Percentiles rank a stretch among this genome's conserved stretches.
Evolutionary conservation across 2,113 vertebrate species (phyloP).

Genomic region (Phalacrocorax carbo): DNA sequence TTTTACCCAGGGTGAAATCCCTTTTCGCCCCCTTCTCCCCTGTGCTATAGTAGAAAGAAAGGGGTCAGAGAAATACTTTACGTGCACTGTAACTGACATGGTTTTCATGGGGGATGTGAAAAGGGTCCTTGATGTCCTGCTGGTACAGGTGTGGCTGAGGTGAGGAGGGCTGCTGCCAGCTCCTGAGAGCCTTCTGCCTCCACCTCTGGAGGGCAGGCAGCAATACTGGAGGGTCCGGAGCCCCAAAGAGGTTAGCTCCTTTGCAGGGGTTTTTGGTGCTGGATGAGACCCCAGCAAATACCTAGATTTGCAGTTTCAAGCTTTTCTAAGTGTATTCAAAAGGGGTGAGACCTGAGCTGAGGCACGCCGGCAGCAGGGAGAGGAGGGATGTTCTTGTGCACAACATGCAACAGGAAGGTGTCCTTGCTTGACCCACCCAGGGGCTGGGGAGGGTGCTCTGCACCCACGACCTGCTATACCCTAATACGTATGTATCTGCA

Average conservation of each 20-base stretch:
- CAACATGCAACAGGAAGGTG: background rate
- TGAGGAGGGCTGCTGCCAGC: background rate
- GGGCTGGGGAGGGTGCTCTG: background rate
- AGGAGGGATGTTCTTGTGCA: background rate
- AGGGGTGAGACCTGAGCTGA: background rate
- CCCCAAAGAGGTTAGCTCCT: background rate
- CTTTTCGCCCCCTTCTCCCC: background rate
- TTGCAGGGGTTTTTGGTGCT: background rate
- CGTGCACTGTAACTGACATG: background rate
- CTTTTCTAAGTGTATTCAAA: background rate
- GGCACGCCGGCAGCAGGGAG: background rate
- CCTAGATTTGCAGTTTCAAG: background rate
- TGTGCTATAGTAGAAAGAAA: background rate
- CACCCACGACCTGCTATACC: no score
- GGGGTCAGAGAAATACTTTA: background rate
- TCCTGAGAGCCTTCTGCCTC: background rate
- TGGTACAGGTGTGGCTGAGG: background rate
- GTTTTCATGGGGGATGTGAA: background rate
- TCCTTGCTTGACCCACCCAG: background rate
- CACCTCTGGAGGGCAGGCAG: background rate
- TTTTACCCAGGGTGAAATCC: background rate
- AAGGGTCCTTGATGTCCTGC: background rate
- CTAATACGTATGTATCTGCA: background rate
- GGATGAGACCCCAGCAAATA: background rate
- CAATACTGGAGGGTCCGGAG: fast-evolving